These are phyloP conservation scores for Eledona agricola DNA, from an alignment of 2,888 invertebrate species.

Conservation along the genomic window DNA sequence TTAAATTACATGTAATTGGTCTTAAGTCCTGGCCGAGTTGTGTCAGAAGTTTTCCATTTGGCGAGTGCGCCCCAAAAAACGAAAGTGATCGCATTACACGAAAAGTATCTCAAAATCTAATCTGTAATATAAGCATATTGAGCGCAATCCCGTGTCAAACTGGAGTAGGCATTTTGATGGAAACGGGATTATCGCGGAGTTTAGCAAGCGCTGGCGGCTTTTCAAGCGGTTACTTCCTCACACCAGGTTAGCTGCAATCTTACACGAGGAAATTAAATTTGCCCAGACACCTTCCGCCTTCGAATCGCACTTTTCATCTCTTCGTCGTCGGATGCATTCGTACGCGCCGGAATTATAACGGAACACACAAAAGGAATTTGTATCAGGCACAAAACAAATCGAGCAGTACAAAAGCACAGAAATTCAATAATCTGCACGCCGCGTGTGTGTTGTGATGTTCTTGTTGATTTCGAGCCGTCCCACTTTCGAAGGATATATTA, in stretches of 20 bases:
- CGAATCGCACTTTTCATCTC: constrained; percentile 27
- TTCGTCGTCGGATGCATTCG: too few relatives aligned
- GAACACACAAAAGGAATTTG: too few relatives aligned
- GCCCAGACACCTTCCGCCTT: constrained; percentile 39
- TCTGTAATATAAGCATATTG: constrained; percentile 40
- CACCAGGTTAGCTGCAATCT: constrained; percentile 18
- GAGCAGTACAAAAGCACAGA: too few relatives aligned
- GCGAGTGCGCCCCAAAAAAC: constrained; percentile 7
- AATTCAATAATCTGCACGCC: too few relatives aligned
- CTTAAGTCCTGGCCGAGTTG: constrained; percentile 5
- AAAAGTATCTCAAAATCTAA: constrained; percentile 40
- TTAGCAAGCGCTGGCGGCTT: constrained; percentile 22
- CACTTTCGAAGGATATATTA: too few relatives aligned
- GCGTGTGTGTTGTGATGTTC: too few relatives aligned
- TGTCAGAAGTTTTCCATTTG: too few relatives aligned
- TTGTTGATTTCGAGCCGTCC: too few relatives aligned
- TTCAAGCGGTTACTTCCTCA: constrained; percentile 14
- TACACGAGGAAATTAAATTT: constrained; percentile 45
- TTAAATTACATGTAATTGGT: constrained; percentile 9
- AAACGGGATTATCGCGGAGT: constrained; percentile 31
- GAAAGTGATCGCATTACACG: constrained; percentile 27
- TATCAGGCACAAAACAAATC: too few relatives aligned
- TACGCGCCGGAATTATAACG: too few relatives aligned
- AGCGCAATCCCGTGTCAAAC: constrained; percentile 38
- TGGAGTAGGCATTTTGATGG: constrained; percentile 25